phyloP scores from a whole-genome alignment of 2,113 vertebrate species.

The Clarias macrocephalus region DNA sequence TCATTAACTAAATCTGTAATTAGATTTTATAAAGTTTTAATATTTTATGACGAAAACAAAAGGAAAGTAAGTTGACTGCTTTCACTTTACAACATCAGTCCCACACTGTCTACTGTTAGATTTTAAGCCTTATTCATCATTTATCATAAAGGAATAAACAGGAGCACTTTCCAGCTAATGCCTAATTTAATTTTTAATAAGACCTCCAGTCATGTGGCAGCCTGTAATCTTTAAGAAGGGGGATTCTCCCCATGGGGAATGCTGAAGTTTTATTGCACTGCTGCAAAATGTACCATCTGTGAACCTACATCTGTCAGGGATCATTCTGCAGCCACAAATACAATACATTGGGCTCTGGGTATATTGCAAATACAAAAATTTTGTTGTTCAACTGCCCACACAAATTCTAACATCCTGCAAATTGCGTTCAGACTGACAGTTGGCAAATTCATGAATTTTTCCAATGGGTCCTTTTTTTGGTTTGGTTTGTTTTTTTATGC shows the following conservation, averaged over 20 bases:
- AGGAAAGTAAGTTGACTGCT: background rate
- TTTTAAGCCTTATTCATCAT: background rate
- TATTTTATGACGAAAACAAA: background rate
- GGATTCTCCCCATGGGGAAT: background rate
- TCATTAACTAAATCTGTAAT: background rate
- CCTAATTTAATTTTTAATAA: background rate
- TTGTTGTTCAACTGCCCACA: background rate
- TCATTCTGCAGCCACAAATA: background rate
- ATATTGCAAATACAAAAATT: background rate
- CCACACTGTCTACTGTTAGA: background rate
- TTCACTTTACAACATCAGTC: background rate
- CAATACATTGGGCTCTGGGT: background rate
- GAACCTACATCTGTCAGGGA: background rate
- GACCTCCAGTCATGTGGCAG: background rate
- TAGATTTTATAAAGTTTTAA: background rate
- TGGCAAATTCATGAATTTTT: too few relatives aligned
- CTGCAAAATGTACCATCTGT: conserved; percentile 24
- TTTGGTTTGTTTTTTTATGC: too few relatives aligned
- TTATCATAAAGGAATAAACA: background rate
- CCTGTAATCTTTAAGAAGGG: background rate
- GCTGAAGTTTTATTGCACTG: background rate
- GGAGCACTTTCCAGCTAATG: background rate
- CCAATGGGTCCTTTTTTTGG: too few relatives aligned
- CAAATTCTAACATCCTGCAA: background rate
- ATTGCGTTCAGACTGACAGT: background rate